These are phyloP conservation scores for Muscidifurax raptorellus DNA, from an alignment of 1,140 invertebrate species.

Conservation along the genomic window DNA sequence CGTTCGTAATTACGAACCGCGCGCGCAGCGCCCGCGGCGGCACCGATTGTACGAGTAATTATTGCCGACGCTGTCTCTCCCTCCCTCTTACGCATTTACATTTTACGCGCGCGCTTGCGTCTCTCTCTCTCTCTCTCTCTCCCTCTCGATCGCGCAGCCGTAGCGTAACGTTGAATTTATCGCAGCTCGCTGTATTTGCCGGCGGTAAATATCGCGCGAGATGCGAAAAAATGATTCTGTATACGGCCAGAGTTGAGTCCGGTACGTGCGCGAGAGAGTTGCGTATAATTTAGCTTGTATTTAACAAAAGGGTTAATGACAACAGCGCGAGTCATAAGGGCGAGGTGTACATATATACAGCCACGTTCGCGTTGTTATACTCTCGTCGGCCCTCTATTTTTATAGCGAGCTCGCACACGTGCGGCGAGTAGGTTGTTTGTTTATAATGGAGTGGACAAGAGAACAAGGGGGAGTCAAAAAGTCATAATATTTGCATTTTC, in stretches of 20 bases:
- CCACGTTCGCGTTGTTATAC: background rate
- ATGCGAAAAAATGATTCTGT: constrained; percentile 13
- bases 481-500: constrained; percentile 35
- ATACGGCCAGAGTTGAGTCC: background rate
- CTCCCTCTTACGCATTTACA: constrained; percentile 22
- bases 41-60: constrained; percentile 9
- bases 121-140: background rate
- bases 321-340: background rate
- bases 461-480: constrained; percentile 24
- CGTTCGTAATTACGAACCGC: constrained; percentile 13
- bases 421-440: background rate
- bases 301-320: constrained; percentile 34
- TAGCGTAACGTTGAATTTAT: background rate
- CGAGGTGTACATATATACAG: background rate
- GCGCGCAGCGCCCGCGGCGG: background rate
- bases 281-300: constrained; percentile 18
- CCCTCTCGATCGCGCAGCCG: background rate
- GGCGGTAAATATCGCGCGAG: constrained; percentile 17
- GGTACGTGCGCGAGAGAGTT: background rate
- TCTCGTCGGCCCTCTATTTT: background rate
- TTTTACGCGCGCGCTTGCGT: background rate
- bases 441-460: background rate
- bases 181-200: constrained; percentile 4
- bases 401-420: background rate
- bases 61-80: background rate